A percentile compares a stretch with the other conserved stretches of the same genome.
Evolutionary conservation across 2,888 invertebrate species (phyloP).

Genomic region (Aphodius sticticus): DNA sequence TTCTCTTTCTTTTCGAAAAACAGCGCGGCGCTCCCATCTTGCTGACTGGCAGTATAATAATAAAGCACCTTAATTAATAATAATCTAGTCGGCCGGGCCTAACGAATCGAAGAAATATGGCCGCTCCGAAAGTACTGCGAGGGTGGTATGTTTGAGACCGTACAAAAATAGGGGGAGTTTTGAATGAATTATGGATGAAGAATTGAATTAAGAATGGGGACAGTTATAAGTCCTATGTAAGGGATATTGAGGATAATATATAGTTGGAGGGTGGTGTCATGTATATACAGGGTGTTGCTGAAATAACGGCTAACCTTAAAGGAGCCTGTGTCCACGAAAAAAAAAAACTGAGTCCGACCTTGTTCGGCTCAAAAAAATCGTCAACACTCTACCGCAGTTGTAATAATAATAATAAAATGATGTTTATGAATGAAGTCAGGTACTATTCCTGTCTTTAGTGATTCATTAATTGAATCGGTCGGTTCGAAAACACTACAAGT

Average conservation of each 20-base stretch:
- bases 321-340: no score
- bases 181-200: neutral
- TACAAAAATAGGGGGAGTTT: neutral
- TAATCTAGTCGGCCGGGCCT: neutral
- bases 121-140: neutral
- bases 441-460: no score
- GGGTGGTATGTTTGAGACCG: neutral
- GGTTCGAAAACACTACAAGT: no score
- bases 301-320: no score
- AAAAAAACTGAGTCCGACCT: no score
- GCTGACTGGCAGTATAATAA: slow-evolving; percentile 4
- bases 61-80: neutral
- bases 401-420: no score
- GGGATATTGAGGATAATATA: neutral
- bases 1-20: neutral
- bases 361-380: no score
- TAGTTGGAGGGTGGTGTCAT: neutral
- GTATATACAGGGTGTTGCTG: no score
- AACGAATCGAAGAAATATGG: slow-evolving; percentile 4
- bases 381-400: no score
- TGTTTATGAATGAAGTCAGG: no score
- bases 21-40: neutral
- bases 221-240: neutral
- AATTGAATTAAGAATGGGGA: neutral
- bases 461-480: no score